Evolutionary conservation across 2,113 vertebrate genomes (phyloP).

Genomic region (Corynorhinus townsendii): DNA sequence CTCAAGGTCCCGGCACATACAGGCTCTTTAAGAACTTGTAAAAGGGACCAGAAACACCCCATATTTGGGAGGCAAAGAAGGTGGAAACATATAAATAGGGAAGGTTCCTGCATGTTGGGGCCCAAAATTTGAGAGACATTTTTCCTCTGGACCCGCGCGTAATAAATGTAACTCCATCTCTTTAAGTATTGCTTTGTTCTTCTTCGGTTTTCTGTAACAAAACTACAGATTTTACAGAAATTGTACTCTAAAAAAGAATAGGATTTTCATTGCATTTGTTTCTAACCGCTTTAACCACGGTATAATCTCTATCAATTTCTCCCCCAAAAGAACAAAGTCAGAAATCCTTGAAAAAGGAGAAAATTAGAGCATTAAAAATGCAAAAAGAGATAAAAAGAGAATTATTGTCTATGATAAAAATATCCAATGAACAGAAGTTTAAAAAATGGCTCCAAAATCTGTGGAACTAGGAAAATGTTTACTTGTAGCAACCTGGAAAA

Average conservation of each 20-base stretch:
- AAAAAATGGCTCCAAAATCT: not conserved
- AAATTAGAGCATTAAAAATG: not conserved
- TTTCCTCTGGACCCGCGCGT: too few species aligned
- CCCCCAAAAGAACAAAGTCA: not conserved
- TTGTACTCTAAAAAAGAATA: not conserved
- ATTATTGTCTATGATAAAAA: not conserved
- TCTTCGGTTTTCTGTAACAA: too few species aligned
- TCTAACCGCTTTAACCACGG: not conserved
- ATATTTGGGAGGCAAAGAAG: too few species aligned
- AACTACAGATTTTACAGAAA: not conserved
- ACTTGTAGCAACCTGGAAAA: not conserved
- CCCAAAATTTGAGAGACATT: too few species aligned
- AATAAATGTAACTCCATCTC: too few species aligned
- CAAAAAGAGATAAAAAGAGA: not conserved
- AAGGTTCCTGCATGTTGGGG: too few species aligned
- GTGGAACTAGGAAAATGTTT: not conserved
- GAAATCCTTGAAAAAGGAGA: not conserved
- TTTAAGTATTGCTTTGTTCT: too few species aligned
- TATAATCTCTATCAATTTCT: not conserved
- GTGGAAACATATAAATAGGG: too few species aligned
- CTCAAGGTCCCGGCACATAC: too few species aligned
- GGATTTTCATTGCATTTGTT: not conserved
- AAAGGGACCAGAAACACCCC: too few species aligned
- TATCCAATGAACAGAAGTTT: not conserved
- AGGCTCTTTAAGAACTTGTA: too few species aligned